A percentile compares a stretch with the other conserved stretches of the same genome.
phyloP scores from a whole-genome alignment of 1,140 invertebrate species.

The Batillaria attramentaria region DNA sequence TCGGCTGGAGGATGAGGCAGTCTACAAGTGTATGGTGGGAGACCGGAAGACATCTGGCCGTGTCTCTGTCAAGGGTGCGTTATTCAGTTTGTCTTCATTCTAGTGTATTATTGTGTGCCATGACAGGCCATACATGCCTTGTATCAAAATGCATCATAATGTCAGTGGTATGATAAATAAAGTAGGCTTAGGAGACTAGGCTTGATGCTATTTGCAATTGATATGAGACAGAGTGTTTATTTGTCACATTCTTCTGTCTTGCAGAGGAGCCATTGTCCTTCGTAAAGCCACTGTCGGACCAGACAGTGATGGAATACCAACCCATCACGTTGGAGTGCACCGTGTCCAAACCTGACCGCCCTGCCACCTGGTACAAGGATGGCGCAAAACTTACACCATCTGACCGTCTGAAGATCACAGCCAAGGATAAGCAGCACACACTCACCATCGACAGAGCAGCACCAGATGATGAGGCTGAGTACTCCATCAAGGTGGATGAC shows the following conservation, averaged over 20 bases:
- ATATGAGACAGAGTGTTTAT: too few relatives aligned
- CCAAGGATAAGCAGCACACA: constrained; percentile 81
- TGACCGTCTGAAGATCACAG: constrained; percentile 91
- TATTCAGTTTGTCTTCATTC: not conserved
- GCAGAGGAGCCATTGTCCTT: constrained; percentile 62
- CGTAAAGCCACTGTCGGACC: constrained; percentile 56
- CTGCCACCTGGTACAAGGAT: constrained; percentile 90
- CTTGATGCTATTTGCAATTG: not conserved
- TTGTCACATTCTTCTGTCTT: constrained; percentile 19
- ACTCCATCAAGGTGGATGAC: constrained; percentile 58
- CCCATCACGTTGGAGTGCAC: constrained; percentile 63
- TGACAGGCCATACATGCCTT: too few relatives aligned
- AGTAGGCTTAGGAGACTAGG: not conserved
- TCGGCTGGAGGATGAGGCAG: constrained; percentile 63
- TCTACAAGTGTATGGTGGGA: constrained; percentile 75
- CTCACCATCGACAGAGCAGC: constrained; percentile 86
- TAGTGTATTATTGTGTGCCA: too few relatives aligned
- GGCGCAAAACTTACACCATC: constrained; percentile 72
- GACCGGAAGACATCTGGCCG: constrained; percentile 55
- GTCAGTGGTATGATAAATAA: too few relatives aligned
- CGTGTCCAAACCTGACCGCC: constrained; percentile 81
- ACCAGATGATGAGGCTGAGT: constrained; percentile 57
- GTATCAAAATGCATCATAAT: too few relatives aligned
- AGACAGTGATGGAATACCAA: constrained; percentile 49
- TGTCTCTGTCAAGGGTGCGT: constrained; percentile 61